Evolutionary conservation across 2,888 invertebrate genomes (phyloP).

Genomic region (Hylaea fasciaria): DNA sequence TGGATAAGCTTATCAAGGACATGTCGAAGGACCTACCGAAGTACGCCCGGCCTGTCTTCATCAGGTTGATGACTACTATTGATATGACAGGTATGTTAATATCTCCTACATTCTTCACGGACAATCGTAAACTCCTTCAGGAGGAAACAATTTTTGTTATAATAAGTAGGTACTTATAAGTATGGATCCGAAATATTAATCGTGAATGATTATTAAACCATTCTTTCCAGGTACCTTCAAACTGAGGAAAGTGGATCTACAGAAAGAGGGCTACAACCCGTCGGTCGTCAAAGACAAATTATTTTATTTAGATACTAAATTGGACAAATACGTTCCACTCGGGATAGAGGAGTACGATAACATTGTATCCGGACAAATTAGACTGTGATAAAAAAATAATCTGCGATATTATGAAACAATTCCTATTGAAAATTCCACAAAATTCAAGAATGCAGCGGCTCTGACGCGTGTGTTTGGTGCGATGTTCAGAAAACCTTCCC

Average conservation of each 20-base stretch:
- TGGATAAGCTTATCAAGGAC: slow-evolving; percentile 86
- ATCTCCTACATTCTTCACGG: neutral
- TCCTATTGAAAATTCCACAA: neutral
- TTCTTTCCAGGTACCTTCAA: slow-evolving; percentile 95
- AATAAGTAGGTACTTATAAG: no score
- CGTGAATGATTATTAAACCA: neutral
- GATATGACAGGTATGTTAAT: slow-evolving; percentile 93
- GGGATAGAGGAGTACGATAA: slow-evolving; percentile 89
- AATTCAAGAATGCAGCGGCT: neutral
- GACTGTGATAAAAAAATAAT: slow-evolving; percentile 84
- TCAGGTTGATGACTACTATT: slow-evolving; percentile 92
- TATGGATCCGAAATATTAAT: no score
- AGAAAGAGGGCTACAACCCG: slow-evolving; percentile 95
- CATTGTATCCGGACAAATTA: slow-evolving; percentile 90
- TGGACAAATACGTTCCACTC: slow-evolving; percentile 89
- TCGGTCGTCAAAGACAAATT: slow-evolving; percentile 89
- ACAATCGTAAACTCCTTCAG: no score
- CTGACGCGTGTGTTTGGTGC: neutral
- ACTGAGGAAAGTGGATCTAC: slow-evolving; percentile 95
- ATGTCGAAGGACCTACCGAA: slow-evolving; percentile 90
- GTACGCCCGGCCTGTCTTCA: slow-evolving; percentile 96
- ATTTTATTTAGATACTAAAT: slow-evolving; percentile 89
- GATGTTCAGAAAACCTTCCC: no score
- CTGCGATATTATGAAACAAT: neutral
- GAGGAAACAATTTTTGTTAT: no score